Conservation (phyloP, 2,113 vertebrate genomes). For the Oenanthe oenanthe region DNA sequence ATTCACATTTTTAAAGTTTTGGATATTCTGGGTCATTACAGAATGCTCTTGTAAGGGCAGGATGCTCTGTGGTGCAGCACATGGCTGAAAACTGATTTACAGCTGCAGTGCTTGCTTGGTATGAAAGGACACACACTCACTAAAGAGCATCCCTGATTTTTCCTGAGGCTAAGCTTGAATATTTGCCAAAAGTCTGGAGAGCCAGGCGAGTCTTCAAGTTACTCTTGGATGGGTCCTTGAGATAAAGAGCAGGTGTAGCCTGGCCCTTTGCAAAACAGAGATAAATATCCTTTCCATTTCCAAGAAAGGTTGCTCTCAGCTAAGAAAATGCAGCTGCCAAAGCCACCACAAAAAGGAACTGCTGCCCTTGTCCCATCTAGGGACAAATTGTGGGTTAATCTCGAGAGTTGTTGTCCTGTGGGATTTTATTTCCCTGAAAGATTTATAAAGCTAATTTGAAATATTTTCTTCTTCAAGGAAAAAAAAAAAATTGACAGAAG, state of each 20-base stretch:
- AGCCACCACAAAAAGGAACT: not conserved
- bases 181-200: not conserved
- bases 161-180: not conserved
- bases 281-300: slow-evolving; percentile 8
- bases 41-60: not conserved
- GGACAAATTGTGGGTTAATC: not conserved
- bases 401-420: not conserved
- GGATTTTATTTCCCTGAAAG: not conserved
- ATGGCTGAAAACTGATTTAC: not conserved
- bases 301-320: not conserved
- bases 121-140: not conserved
- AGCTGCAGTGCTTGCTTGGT: not conserved
- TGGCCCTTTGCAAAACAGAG: not conserved
- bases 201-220: not conserved
- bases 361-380: not conserved
- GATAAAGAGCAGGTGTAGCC: slow-evolving; percentile 28
- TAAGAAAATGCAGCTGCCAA: slow-evolving; percentile 5
- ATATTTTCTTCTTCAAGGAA: not conserved
- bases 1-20: not conserved
- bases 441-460: not conserved
- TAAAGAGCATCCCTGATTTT: not conserved
- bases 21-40: not conserved
- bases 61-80: not conserved
- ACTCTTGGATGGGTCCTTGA: slow-evolving; percentile 21
- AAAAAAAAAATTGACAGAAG: not conserved